Evolutionary conservation across 1,140 invertebrate species (phyloP), one percentile per base, ranked within the genome.

Genomic region (Physella acuta): DNA sequence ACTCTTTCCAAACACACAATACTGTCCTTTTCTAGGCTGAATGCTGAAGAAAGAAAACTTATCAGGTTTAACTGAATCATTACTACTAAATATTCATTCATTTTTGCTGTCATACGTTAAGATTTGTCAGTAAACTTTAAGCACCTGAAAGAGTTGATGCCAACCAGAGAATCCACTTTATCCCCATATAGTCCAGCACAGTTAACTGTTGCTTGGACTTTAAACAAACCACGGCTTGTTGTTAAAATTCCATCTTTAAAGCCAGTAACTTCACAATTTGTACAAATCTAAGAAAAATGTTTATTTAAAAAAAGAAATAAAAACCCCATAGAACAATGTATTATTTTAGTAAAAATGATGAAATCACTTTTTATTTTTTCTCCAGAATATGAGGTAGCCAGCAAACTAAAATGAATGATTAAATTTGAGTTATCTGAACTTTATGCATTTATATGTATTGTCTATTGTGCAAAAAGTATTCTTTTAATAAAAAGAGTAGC

Each of bases 111-210:
- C 11, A 4, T 59, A 8, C 33, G 24, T 4, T 8, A 52, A 72
- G 37, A 1, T 51, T 49, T 34, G 36, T 3, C 17, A n/a, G 17
- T 51, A 28, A n/a, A 26, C 52, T 20, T 4, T 11, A 49, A 55
- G 8, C 74, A 81, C 79, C 63, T 72, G 37, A 81, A 81, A 8
- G 72, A 56, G 0, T 72, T 51, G 37, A 71, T 67, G 11, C 75
- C 76, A 16, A 69, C 75, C 30, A 81, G 24, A 52, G 72, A 58
- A n/a, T 81, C 75, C 0, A 81, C 74, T 5, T 69, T 64, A 71
- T 81, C 79, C 3, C 79, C 79, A 73, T 79, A 75, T 14, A 81
- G 73, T 61, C 79, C 79, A 20, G 75, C 76, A 69, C 77, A 76
- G 67, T 81, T 81, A 31, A 81, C 70, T 37, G 78, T 75, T n/a